Conservation (phyloP, 2,888 invertebrate genomes). For the Fragum sueziense region DNA sequence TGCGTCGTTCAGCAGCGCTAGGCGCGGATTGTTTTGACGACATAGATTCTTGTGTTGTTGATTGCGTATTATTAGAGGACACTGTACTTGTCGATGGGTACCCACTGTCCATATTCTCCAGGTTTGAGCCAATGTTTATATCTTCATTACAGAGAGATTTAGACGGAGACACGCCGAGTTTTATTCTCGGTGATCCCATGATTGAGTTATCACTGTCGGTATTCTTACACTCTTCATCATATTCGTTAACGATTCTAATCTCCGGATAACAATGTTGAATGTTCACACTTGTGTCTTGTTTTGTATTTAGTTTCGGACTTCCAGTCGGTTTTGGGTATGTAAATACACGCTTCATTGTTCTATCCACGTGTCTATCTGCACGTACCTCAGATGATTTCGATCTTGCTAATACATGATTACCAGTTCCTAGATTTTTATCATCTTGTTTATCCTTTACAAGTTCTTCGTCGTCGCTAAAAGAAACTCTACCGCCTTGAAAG, state of each 20-base stretch:
- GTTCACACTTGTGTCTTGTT: neutral
- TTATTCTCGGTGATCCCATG: neutral
- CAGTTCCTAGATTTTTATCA: neutral
- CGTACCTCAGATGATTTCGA: conserved; percentile 19
- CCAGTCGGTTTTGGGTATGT: neutral
- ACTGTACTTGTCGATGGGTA: conserved; percentile 49
- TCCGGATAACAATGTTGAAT: conserved; percentile 50
- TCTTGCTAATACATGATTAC: conserved; percentile 2
- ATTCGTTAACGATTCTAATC: conserved; percentile 51
- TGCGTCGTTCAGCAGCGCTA: conserved; percentile 36
- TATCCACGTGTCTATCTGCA: neutral
- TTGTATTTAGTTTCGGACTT: neutral
- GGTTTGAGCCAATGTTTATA: neutral
- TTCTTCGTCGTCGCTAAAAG: conserved; percentile 28
- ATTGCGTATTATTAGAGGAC: conserved; percentile 20
- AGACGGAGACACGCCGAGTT: neutral
- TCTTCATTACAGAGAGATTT: conserved; percentile 11
- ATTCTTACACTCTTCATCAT: conserved; percentile 29
- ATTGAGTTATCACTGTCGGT: neutral
- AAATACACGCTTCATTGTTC: neutral
- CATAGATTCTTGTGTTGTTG: neutral
- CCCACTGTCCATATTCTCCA: conserved; percentile 42
- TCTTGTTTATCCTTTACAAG: neutral
- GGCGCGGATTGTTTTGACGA: neutral
- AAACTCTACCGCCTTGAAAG: conserved; percentile 40